These are phyloP conservation scores for Cerastoderma edule DNA, from an alignment of 2,888 invertebrate species.

Conservation along the genomic window DNA sequence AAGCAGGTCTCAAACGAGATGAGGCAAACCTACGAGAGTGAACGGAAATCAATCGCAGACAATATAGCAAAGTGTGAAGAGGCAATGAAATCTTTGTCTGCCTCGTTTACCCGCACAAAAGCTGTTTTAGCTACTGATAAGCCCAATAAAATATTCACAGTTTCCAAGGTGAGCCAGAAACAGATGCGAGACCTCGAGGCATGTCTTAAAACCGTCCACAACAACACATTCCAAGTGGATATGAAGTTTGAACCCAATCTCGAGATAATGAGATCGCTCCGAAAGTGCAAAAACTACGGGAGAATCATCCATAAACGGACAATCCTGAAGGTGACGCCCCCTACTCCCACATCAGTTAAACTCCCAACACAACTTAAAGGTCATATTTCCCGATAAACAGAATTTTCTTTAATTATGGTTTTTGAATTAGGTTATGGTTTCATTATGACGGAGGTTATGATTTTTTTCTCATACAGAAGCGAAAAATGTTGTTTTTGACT, in stretches of 20 bases:
- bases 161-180: constrained; percentile 40
- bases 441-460: too few relatives aligned
- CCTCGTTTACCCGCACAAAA: constrained; percentile 31
- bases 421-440: too few relatives aligned
- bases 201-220: constrained; percentile 32
- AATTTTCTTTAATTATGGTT: too few relatives aligned
- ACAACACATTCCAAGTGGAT: constrained; percentile 31
- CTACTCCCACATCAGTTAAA: too few relatives aligned
- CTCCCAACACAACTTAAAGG: too few relatives aligned
- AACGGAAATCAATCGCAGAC: constrained; percentile 36
- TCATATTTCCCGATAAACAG: too few relatives aligned
- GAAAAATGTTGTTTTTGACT: too few relatives aligned
- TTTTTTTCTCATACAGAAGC: too few relatives aligned
- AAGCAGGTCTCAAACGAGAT: constrained; percentile 47
- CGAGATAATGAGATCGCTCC: constrained; percentile 36
- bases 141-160: constrained; percentile 38
- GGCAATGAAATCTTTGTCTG: constrained; percentile 33
- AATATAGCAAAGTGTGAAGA: constrained; percentile 48
- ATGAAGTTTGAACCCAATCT: constrained; percentile 48
- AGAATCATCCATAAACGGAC: constrained; percentile 35
- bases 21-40: constrained; percentile 45
- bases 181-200: constrained; percentile 29
- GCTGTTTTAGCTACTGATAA: constrained; percentile 34
- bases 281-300: constrained; percentile 37
- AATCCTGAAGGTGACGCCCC: neutral